These are phyloP conservation scores for Prorops nasuta DNA, from an alignment of 1,140 invertebrate genomes.

Conservation along the genomic window DNA sequence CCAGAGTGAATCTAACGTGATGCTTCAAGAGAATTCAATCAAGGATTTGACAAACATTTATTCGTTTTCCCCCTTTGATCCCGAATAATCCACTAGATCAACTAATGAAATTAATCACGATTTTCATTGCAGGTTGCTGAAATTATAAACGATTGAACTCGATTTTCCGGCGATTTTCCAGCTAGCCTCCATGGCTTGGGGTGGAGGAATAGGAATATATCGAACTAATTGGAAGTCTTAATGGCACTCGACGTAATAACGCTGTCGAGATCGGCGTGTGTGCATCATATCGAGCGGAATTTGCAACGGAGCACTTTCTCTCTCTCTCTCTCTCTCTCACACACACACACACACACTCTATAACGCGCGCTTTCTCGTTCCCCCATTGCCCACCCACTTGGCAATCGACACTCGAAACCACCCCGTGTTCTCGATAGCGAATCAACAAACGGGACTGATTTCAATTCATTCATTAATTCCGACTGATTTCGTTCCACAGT, in stretches of 20 bases:
- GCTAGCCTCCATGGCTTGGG: too few relatives aligned
- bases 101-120: constrained; percentile 1
- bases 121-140: constrained; percentile 1
- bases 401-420: background rate
- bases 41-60: too few relatives aligned
- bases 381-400: background rate
- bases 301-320: constrained; percentile 26
- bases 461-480: constrained; percentile 47
- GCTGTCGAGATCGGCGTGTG: constrained; percentile 23
- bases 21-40: too few relatives aligned
- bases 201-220: constrained; percentile 23
- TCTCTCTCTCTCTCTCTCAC: background rate
- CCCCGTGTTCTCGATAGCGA: constrained; percentile 25
- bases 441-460: constrained; percentile 45
- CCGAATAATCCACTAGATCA: constrained; percentile 5
- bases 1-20: too few relatives aligned
- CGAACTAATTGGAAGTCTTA: constrained; percentile 48
- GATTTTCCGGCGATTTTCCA: constrained; percentile 6
- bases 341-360: background rate
- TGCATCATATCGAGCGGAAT: constrained; percentile 41
- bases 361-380: background rate
- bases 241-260: constrained; percentile 44
- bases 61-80: too few relatives aligned
- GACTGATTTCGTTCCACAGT: constrained; percentile 32
- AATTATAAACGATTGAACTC: constrained; percentile 6